phyloP scores from a whole-genome alignment of 2,888 invertebrate species.

The Stegana nigrithorax region DNA sequence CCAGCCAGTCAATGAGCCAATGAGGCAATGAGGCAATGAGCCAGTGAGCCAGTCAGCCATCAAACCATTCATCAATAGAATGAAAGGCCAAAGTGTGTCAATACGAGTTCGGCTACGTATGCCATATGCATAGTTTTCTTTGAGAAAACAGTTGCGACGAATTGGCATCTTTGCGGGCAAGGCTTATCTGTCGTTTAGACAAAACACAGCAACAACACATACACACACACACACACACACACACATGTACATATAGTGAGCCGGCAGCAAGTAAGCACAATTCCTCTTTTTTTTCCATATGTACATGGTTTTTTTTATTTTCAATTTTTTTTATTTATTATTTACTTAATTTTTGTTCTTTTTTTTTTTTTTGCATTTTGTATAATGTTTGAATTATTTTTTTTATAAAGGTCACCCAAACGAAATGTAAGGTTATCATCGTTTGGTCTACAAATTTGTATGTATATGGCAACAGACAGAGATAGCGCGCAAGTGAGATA shows the following conservation, averaged over 20 bases:
- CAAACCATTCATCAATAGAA: conserved; percentile 13
- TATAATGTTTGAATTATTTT: conserved; percentile 30
- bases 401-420: conserved; percentile 57
- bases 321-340: conserved; percentile 28
- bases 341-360: conserved; percentile 16
- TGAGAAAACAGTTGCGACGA: conserved; percentile 2
- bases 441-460: conserved; percentile 19
- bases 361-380: conserved; percentile 27
- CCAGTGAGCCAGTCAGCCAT: background rate
- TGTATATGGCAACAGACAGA: too few relatives aligned
- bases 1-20: background rate
- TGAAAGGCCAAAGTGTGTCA: conserved; percentile 17
- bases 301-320: conserved; percentile 21
- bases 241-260: conserved; percentile 32
- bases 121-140: background rate
- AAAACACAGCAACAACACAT: too few relatives aligned
- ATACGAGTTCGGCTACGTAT: background rate
- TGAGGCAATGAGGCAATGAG: background rate
- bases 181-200: too few relatives aligned
- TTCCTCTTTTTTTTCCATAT: conserved; percentile 15
- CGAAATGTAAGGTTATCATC: conserved; percentile 55
- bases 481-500: too few relatives aligned
- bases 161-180: conserved; percentile 6
- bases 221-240: too few relatives aligned
- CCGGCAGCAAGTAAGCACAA: conserved; percentile 27